phyloP scores from a whole-genome alignment of 1,140 invertebrate species.

The Drosophila miranda region DNA sequence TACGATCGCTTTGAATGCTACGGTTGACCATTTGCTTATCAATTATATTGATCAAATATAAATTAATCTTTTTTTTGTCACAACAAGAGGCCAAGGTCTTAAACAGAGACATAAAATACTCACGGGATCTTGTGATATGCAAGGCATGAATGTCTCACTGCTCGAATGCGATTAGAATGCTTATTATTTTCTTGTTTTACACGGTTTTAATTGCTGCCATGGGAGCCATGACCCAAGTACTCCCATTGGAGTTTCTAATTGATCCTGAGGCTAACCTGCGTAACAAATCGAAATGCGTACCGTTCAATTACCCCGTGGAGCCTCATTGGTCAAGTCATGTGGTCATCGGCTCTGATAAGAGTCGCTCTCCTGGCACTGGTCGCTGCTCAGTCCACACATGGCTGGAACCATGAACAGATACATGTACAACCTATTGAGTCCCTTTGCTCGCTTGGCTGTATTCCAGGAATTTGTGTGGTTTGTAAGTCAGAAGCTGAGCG shows the following conservation, averaged over 20 bases:
- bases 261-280: conserved; percentile 7
- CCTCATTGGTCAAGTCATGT: conserved; percentile 36
- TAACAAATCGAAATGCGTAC: not conserved
- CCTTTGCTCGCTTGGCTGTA: conserved; percentile 20
- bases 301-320: conserved; percentile 12
- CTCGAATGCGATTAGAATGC: too few species aligned
- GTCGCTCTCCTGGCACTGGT: conserved; percentile 6
- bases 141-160: too few species aligned
- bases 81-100: too few species aligned
- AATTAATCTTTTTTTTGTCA: conserved; percentile 1
- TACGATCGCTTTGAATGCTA: conserved; percentile 28
- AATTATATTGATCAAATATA: not conserved
- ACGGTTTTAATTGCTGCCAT: conserved; percentile 8
- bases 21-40: conserved; percentile 3
- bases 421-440: conserved; percentile 28
- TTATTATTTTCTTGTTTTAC: too few species aligned
- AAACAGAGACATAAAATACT: too few species aligned
- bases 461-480: conserved; percentile 73
- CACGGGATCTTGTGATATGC: too few species aligned
- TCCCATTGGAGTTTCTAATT: not conserved
- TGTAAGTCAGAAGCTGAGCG: conserved; percentile 44
- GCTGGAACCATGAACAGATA: conserved; percentile 58
- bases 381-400: not conserved
- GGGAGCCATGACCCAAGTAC: conserved; percentile 8
- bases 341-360: not conserved